These are phyloP conservation scores for Caenorhabditis briggsae DNA, from an alignment of 1,140 invertebrate species.

Conservation along the genomic window DNA sequence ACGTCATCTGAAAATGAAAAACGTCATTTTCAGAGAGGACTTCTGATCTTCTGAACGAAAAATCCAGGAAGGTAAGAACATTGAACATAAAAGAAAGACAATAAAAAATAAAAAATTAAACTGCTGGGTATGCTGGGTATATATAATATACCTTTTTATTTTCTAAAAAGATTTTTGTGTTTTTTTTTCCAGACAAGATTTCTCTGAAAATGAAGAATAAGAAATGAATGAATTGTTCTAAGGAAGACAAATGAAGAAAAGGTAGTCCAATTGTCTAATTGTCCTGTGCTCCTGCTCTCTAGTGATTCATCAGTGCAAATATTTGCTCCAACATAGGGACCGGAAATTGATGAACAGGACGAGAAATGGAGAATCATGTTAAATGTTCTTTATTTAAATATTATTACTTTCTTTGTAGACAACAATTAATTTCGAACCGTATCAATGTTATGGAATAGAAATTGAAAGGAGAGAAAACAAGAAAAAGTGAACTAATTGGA, in stretches of 20 bases:
- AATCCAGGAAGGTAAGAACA: not conserved
- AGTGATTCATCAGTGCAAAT: constrained; percentile 48
- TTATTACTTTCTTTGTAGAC: constrained; percentile 5
- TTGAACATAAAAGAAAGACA: not conserved
- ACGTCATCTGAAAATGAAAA: not conserved
- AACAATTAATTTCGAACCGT: constrained; percentile 19
- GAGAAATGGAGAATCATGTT: constrained; percentile 5
- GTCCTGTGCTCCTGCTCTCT: not conserved
- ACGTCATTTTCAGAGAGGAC: not conserved
- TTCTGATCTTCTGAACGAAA: not conserved
- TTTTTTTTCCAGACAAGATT: too few species aligned
- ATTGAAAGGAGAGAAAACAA: not conserved
- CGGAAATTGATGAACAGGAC: constrained; percentile 4
- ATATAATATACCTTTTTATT: too few species aligned
- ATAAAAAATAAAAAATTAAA: too few species aligned
- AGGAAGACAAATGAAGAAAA: not conserved
- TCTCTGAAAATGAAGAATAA: too few species aligned
- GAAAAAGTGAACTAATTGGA: not conserved
- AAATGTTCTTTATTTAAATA: constrained; percentile 1
- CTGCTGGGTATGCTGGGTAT: too few species aligned
- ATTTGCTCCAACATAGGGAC: constrained; percentile 5
- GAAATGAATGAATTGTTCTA: too few species aligned
- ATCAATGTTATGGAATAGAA: constrained; percentile 7
- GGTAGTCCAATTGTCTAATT: constrained; percentile 3
- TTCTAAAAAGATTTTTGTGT: too few species aligned